phyloP scores from a whole-genome alignment of 2,797 vertebrate species.

The Pampus argenteus region DNA sequence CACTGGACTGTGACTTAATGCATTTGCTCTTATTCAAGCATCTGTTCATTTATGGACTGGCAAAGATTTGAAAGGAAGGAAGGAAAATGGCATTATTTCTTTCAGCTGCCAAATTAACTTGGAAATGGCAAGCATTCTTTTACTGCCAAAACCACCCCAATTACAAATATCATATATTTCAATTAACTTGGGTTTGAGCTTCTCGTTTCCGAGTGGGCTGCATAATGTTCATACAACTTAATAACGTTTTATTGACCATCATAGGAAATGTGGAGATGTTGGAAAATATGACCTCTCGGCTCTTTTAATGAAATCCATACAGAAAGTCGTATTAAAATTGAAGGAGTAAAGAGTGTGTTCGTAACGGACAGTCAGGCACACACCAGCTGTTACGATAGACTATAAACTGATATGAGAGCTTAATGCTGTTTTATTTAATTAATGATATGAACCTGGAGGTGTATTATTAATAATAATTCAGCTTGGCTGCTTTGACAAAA shows the following conservation, averaged over 20 bases:
- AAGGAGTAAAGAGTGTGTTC: slow-evolving; percentile 5
- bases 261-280: slow-evolving; percentile 77
- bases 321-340: slow-evolving; percentile 41
- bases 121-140: slow-evolving; percentile 71
- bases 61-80: slow-evolving; percentile 63
- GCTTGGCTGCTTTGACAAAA: not conserved
- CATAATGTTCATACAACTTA: slow-evolving; percentile 73
- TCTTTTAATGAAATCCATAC: slow-evolving; percentile 38
- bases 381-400: not conserved
- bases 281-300: slow-evolving; percentile 65
- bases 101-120: slow-evolving; percentile 73
- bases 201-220: slow-evolving; percentile 84
- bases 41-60: slow-evolving; percentile 48
- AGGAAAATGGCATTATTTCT: slow-evolving; percentile 59
- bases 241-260: slow-evolving; percentile 67
- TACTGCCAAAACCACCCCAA: slow-evolving; percentile 69
- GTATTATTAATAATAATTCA: not conserved
- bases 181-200: slow-evolving; percentile 71
- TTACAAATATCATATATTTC: slow-evolving; percentile 72
- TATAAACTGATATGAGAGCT: not conserved
- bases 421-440: slow-evolving; percentile 1
- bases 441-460: not conserved
- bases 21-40: slow-evolving; percentile 32
- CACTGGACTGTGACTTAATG: not conserved
- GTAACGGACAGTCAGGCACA: not conserved